phyloP scores from a whole-genome alignment of 2,888 invertebrate genomes.

The Xestia sexstrigata region DNA sequence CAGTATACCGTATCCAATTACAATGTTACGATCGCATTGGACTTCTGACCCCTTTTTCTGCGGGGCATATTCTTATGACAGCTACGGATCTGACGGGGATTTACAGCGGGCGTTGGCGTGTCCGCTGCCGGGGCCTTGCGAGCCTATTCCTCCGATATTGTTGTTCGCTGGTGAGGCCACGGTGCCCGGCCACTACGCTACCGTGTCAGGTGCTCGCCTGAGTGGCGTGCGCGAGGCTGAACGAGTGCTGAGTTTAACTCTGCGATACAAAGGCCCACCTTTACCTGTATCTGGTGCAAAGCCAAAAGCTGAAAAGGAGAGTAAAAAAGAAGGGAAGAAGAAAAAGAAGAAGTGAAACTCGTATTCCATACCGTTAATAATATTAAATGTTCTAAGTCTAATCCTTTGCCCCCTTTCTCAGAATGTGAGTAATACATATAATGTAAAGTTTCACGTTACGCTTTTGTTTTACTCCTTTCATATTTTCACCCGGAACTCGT shows the following conservation, averaged over 20 bases:
- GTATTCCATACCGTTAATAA: conserved; percentile 1
- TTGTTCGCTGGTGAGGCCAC: conserved; percentile 96
- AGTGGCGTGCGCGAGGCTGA: conserved; percentile 96
- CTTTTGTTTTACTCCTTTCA: conserved; percentile 63
- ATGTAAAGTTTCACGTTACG: conserved; percentile 58
- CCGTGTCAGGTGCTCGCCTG: conserved; percentile 94
- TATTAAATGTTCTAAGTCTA: conserved; percentile 23
- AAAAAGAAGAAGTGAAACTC: background rate
- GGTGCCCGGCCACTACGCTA: conserved; percentile 93
- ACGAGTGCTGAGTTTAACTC: conserved; percentile 92
- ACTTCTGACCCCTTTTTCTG: conserved; percentile 93
- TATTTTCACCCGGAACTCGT: conserved; percentile 72
- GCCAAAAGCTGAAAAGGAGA: conserved; percentile 35
- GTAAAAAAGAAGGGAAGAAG: conserved; percentile 27
- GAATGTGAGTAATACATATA: conserved; percentile 50
- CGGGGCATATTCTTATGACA: conserved; percentile 93
- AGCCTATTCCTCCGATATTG: conserved; percentile 92
- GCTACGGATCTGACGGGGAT: conserved; percentile 78
- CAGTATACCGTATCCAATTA: conserved; percentile 92
- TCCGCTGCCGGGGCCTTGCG: conserved; percentile 92
- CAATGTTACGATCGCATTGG: conserved; percentile 93
- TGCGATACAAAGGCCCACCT: conserved; percentile 87
- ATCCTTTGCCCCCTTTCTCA: conserved; percentile 27
- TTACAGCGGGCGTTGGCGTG: conserved; percentile 90
- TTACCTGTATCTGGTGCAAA: conserved; percentile 65